Evolutionary conservation across 2,888 invertebrate genomes (phyloP).

Genomic region (Helicoverpa assulta): DNA sequence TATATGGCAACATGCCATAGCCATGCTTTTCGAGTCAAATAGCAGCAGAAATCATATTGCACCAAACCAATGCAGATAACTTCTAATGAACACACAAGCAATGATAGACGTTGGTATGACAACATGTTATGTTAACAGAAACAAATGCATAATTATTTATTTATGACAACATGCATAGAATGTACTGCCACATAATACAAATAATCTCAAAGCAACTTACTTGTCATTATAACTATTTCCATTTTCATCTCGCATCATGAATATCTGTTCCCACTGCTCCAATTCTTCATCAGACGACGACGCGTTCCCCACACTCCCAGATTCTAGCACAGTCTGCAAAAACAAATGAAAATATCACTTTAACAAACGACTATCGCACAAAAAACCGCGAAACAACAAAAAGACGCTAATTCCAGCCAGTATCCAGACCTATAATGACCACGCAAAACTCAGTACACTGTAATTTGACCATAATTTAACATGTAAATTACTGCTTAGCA

Average conservation of each 20-base stretch:
- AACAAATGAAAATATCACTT: conserved; percentile 33
- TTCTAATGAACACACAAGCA: neutral
- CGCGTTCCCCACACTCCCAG: conserved; percentile 91
- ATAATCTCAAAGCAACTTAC: conserved; percentile 69
- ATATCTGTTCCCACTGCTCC: conserved; percentile 94
- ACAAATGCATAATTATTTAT: neutral
- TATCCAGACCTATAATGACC: conserved; percentile 18
- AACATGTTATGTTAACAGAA: neutral
- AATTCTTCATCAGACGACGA: conserved; percentile 92
- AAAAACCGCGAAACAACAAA: conserved; percentile 8
- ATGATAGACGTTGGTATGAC: too few relatives aligned
- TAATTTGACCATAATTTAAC: conserved; percentile 37
- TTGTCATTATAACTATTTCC: conserved; percentile 91
- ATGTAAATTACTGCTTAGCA: conserved; percentile 15
- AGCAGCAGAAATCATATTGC: neutral
- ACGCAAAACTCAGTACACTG: conserved; percentile 28
- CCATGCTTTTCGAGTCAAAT: neutral
- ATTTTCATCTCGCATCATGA: conserved; percentile 92
- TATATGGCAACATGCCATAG: neutral
- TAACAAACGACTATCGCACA: conserved; percentile 17
- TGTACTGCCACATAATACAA: neutral
- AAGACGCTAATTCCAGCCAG: conserved; percentile 10
- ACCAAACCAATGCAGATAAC: neutral
- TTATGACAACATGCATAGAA: neutral
- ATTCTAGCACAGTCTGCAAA: conserved; percentile 92